A percentile compares a stretch with the other conserved stretches of the same genome.
Conservation (phyloP, 2,113 vertebrate species). For the Triplophysa rosa region DNA sequence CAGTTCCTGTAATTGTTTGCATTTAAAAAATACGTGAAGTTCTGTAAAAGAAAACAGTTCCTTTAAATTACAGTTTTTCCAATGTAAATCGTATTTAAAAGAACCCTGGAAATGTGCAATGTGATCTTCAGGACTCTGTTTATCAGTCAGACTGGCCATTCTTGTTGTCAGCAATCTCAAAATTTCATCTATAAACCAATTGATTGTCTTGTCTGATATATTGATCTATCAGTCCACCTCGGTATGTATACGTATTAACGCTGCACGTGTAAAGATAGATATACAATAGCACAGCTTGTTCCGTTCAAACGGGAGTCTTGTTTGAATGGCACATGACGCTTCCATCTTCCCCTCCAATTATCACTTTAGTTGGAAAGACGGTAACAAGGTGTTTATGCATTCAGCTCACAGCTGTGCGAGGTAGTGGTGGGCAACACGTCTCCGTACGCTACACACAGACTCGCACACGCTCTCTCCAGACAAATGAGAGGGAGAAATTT, state of each 20-base stretch:
- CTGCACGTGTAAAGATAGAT: not conserved
- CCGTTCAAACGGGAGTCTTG: not conserved
- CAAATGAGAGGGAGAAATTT: conserved; percentile 7
- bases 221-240: too few relatives aligned
- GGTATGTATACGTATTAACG: not conserved
- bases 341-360: conserved; percentile 59
- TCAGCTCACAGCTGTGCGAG: conserved; percentile 45
- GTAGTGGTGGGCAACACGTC: conserved; percentile 10
- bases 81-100: too few relatives aligned
- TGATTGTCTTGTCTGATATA: too few relatives aligned
- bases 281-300: not conserved
- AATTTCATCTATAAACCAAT: too few relatives aligned
- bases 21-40: too few relatives aligned
- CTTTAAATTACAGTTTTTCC: too few relatives aligned
- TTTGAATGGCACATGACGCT: conserved; percentile 22
- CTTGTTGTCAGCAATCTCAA: too few relatives aligned
- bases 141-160: too few relatives aligned
- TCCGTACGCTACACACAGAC: not conserved
- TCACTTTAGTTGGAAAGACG: conserved; percentile 45
- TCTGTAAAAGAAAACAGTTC: too few relatives aligned
- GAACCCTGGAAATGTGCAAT: too few relatives aligned
- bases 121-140: too few relatives aligned
- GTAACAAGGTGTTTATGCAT: conserved; percentile 59
- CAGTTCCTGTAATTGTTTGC: too few relatives aligned
- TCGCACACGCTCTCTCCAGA: not conserved